phyloP scores from a whole-genome alignment of 1,140 invertebrate genomes.

The Streblospio benedicti region DNA sequence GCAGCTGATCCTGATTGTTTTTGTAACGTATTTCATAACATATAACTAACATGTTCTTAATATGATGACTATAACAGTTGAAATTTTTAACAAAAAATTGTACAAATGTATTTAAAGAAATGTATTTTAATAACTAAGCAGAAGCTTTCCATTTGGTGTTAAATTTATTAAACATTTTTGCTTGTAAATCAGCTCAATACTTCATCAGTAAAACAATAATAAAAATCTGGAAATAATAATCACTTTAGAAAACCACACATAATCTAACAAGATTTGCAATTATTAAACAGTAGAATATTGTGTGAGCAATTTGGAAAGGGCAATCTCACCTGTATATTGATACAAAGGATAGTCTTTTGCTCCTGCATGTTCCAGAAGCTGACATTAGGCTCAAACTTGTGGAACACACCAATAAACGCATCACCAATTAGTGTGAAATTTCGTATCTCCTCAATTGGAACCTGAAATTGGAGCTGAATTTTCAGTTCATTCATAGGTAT shows the following conservation, averaged over 20 bases:
- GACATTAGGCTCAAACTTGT: slow-evolving; percentile 16
- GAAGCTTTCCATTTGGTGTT: too few species aligned
- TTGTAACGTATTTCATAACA: too few species aligned
- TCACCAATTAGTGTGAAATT: slow-evolving; percentile 13
- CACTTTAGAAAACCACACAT: not conserved
- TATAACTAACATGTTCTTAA: too few species aligned
- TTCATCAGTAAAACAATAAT: not conserved
- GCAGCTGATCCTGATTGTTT: slow-evolving; percentile 11
- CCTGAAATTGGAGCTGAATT: not conserved
- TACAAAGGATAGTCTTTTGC: slow-evolving; percentile 14
- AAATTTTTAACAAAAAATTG: too few species aligned
- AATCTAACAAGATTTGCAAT: not conserved
- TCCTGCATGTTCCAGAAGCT: slow-evolving; percentile 17
- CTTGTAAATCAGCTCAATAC: not conserved
- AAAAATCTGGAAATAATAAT: not conserved
- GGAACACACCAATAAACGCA: slow-evolving; percentile 10
- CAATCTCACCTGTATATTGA: too few species aligned
- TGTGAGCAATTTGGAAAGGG: too few species aligned
- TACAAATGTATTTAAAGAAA: too few species aligned
- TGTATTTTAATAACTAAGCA: too few species aligned
- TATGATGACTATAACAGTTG: too few species aligned
- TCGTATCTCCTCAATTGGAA: slow-evolving; percentile 14
- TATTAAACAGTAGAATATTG: too few species aligned
- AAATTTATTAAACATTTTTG: not conserved
- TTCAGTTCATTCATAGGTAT: not conserved